phyloP scores from a whole-genome alignment of 2,797 vertebrate species.

The Nannoperca obscura region DNA sequence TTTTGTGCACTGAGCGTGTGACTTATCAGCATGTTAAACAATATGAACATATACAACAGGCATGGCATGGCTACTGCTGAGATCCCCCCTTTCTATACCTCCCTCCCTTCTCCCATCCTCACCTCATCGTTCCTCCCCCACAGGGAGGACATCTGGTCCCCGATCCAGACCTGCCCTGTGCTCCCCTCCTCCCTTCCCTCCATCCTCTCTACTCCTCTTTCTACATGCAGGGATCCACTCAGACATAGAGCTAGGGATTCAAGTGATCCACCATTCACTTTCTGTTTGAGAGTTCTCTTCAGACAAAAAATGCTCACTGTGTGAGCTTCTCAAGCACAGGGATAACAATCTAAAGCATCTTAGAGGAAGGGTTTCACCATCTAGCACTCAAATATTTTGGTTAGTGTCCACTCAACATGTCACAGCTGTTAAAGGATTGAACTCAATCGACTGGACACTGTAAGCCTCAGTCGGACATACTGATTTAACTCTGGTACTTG shows the following conservation, averaged over 20 bases:
- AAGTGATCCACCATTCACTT: constrained; percentile 60
- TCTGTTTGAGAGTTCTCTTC: constrained; percentile 58
- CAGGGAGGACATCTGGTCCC: constrained; percentile 88
- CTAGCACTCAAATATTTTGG: constrained; percentile 30
- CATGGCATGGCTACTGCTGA: constrained; percentile 72
- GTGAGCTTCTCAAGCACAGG: constrained; percentile 38
- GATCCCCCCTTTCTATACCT: constrained; percentile 63
- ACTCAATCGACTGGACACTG: constrained; percentile 15
- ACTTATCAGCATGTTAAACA: constrained; percentile 67
- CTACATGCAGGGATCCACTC: constrained; percentile 69
- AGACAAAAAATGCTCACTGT: constrained; percentile 33
- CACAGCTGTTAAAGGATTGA: constrained; percentile 42
- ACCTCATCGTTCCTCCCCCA: constrained; percentile 82
- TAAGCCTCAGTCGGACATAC: constrained; percentile 1
- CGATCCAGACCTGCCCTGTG: constrained; percentile 77
- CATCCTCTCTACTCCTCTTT: constrained; percentile 56
- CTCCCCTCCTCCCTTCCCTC: constrained; percentile 58
- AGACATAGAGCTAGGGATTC: constrained; percentile 54
- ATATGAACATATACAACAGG: constrained; percentile 68
- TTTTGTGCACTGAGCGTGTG: constrained; percentile 23
- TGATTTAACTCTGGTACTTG: constrained; percentile 11
- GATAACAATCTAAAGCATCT: constrained; percentile 39
- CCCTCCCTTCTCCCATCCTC: constrained; percentile 76
- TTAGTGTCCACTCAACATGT: constrained; percentile 41
- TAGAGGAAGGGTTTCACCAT: constrained; percentile 38